phyloP scores from a whole-genome alignment of 2,888 invertebrate species.

The Acanthosepion esculentum region DNA sequence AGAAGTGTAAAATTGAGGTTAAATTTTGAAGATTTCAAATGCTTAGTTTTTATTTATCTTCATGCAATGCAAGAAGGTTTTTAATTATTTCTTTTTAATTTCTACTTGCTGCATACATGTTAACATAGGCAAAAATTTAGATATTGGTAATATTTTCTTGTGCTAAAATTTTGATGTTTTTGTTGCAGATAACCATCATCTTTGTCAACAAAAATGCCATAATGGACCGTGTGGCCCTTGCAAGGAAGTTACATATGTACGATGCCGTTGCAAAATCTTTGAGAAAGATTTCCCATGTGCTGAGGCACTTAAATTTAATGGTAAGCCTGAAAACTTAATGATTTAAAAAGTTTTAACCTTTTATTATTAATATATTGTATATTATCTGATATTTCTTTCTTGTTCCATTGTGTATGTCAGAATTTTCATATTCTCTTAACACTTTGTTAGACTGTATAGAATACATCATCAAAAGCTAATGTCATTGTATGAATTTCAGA shows the following conservation, averaged over 20 bases:
- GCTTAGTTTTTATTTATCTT: too few relatives aligned
- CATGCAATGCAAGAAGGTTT: too few relatives aligned
- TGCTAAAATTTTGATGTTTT: not conserved
- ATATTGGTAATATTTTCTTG: not conserved
- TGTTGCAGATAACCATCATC: conserved; percentile 77
- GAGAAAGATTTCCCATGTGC: conserved; percentile 76
- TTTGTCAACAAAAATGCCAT: conserved; percentile 86
- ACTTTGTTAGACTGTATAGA: too few relatives aligned
- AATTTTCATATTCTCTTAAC: too few relatives aligned
- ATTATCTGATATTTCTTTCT: too few relatives aligned
- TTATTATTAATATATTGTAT: not conserved
- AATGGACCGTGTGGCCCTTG: conserved; percentile 86
- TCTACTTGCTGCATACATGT: too few relatives aligned
- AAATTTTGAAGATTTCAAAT: too few relatives aligned
- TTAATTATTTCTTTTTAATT: too few relatives aligned
- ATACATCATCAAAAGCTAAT: too few relatives aligned
- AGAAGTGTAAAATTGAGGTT: not conserved
- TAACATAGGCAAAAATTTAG: not conserved
- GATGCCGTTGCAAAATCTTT: conserved; percentile 77
- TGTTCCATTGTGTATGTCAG: too few relatives aligned
- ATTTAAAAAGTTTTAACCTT: not conserved
- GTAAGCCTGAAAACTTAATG: conserved; percentile 52
- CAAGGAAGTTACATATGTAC: conserved; percentile 65
- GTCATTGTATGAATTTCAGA: too few relatives aligned
- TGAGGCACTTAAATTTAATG: conserved; percentile 64